Percentiles rank a stretch among this genome's conserved stretches.
These are phyloP conservation scores for Euzophera pinguis DNA, from an alignment of 2,888 invertebrate genomes.

Conservation along the genomic window DNA sequence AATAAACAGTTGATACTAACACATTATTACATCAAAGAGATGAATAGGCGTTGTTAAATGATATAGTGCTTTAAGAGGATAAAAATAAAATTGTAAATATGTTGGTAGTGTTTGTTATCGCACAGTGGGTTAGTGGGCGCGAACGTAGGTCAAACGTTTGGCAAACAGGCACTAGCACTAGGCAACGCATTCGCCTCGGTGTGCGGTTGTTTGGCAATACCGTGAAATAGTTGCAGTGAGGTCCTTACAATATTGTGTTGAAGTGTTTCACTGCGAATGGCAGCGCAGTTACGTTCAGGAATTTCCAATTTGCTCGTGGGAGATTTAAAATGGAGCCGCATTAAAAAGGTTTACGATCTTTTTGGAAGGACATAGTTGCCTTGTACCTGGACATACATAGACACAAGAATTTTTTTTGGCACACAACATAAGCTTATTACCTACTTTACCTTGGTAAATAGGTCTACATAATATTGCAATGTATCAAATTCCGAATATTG, in stretches of 20 bases:
- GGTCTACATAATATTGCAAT: too few species aligned
- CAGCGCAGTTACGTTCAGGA: slow-evolving; percentile 32
- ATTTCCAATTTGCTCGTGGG: slow-evolving; percentile 19
- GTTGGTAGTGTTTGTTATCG: slow-evolving; percentile 46
- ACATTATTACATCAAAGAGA: slow-evolving; percentile 72
- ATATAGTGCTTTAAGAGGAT: slow-evolving; percentile 51
- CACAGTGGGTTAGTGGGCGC: slow-evolving; percentile 71
- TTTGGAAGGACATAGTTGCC: slow-evolving; percentile 5
- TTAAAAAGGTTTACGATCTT: slow-evolving; percentile 15
- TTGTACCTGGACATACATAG: too few species aligned
- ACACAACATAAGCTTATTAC: too few species aligned
- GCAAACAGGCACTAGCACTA: slow-evolving; percentile 53
- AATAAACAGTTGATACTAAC: slow-evolving; percentile 76
- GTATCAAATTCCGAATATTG: too few species aligned
- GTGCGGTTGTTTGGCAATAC: slow-evolving; percentile 48
- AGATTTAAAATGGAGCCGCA: slow-evolving; percentile 20
- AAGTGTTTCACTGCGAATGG: slow-evolving; percentile 44
- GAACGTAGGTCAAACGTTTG: slow-evolving; percentile 69
- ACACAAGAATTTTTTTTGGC: too few species aligned
- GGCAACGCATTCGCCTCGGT: slow-evolving; percentile 56
- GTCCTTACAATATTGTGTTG: slow-evolving; percentile 43
- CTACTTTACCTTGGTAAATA: too few species aligned
- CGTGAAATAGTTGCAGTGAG: slow-evolving; percentile 59
- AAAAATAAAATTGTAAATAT: slow-evolving; percentile 49
- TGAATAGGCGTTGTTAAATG: slow-evolving; percentile 52